Evolutionary conservation across 2,888 invertebrate genomes (phyloP).

Genomic region (Eupsilia transversa): DNA sequence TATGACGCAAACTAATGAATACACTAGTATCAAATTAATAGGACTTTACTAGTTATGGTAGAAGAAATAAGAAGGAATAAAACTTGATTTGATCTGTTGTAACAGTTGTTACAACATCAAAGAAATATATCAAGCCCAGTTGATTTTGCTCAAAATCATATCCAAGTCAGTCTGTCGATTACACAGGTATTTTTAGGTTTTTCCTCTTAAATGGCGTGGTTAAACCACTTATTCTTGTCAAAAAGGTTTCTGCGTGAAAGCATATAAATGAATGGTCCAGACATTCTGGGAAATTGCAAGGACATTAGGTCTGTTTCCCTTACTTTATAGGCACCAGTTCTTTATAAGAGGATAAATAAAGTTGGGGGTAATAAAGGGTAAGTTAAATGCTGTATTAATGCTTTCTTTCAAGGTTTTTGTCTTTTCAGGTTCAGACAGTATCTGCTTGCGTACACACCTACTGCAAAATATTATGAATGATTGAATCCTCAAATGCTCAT

Average conservation of each 20-base stretch:
- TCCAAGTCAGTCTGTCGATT: background rate
- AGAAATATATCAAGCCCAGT: background rate
- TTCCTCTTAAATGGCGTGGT: background rate
- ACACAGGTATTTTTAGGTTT: background rate
- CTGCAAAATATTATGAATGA: background rate
- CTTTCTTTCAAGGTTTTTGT: background rate
- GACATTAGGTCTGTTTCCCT: background rate
- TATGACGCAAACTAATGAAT: conserved; percentile 51
- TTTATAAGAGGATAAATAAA: background rate
- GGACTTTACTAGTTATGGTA: background rate
- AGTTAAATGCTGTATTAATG: background rate
- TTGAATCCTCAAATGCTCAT: background rate
- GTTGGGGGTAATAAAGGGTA: background rate
- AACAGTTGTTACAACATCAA: background rate
- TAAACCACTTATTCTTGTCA: background rate
- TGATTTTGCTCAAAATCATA: background rate
- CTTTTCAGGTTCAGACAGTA: background rate
- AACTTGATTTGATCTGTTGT: background rate
- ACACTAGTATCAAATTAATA: conserved; percentile 28
- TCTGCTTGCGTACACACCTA: background rate
- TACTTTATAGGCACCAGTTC: background rate
- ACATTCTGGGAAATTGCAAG: conserved; percentile 34
- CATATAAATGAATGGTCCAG: background rate
- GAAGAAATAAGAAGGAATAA: background rate
- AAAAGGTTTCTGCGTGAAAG: conserved; percentile 7